Evolutionary conservation across 2,888 invertebrate species (phyloP), one percentile per base, ranked within the genome.

Genomic region (Clivina fossor): DNA sequence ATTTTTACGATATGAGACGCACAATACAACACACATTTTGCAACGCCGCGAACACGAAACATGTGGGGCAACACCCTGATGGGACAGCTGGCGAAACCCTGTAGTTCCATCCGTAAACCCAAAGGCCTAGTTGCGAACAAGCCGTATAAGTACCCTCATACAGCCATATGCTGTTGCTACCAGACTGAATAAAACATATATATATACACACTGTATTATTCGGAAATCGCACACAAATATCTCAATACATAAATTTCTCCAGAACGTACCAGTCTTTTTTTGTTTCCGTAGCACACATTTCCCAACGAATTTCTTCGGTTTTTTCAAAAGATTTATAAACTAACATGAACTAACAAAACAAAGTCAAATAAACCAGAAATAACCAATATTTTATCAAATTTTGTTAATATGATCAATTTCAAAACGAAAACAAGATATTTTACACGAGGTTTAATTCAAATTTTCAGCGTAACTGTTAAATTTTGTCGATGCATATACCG

Each of bases 1-100:
- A 38, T 49, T 40, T 51, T 41, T 28, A 38, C 16, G 19, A 7
- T 11, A 24, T 4, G 8, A 40, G 15, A 43, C 13, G 43, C 43
- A 43, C 43, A 43, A 24, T 4, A 9, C 19, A 11, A 43, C 13
- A 26, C 43, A 43, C 43, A 43, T 22, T 43, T 43, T 43, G 43
- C 43, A 43, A 43, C 43, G 26, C 20, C 20, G 43, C 51, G 33
- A 28, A 50, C 20, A 35, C 51, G 33, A 28, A 50, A 53, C 53
- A 53, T 53, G 53, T 53, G 53, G 53, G 53, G 24, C 51, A 41
- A 53, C 53, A 44, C 53, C 53, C 53, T 44, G 20, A 5, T 2
- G 43, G 26, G 53, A 53, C 53, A 53, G 53, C 53, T 53, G 53
- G 11, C 16, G 9, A 40, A 18, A 24, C 15, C 22, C 20, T 28